Evolutionary conservation across 2,113 vertebrate genomes (phyloP).

Genomic region (Coptodon rendalli): DNA sequence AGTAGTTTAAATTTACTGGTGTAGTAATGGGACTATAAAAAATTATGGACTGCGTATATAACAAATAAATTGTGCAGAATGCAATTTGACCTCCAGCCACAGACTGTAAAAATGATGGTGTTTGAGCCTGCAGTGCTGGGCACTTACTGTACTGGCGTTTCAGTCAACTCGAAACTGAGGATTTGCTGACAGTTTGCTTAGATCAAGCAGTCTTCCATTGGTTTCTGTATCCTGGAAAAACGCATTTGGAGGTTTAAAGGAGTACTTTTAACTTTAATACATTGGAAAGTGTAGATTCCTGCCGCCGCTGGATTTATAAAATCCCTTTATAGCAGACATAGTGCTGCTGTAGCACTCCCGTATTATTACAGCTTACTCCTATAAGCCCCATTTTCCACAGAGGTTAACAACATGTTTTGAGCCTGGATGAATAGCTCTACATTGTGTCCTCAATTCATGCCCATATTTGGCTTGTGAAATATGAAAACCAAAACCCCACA

Average conservation of each 20-base stretch:
- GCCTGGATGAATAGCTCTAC: slow-evolving; percentile 23
- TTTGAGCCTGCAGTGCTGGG: not conserved
- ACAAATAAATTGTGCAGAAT: not conserved
- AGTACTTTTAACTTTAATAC: not conserved
- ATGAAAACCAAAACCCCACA: slow-evolving; percentile 13
- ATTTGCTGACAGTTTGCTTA: not conserved
- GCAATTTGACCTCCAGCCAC: not conserved
- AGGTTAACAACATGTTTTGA: slow-evolving; percentile 50
- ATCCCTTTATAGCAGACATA: slow-evolving; percentile 37
- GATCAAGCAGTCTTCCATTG: not conserved
- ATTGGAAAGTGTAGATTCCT: slow-evolving; percentile 8
- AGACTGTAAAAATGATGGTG: not conserved
- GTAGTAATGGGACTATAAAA: not conserved
- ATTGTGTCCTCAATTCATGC: slow-evolving; percentile 22
- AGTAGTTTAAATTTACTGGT: not conserved
- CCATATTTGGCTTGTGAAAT: not conserved
- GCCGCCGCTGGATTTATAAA: slow-evolving; percentile 37
- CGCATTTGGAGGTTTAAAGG: not conserved
- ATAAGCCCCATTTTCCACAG: slow-evolving; percentile 54
- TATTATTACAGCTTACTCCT: slow-evolving; percentile 54
- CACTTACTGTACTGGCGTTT: not conserved
- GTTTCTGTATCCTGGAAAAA: not conserved
- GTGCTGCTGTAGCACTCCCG: slow-evolving; percentile 25
- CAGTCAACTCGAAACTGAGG: not conserved
- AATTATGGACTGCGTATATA: not conserved